Base-by-base conservation (phyloP, 92 coral and sea anemone genomes). In the Chrysogorgia sp. region DNA sequence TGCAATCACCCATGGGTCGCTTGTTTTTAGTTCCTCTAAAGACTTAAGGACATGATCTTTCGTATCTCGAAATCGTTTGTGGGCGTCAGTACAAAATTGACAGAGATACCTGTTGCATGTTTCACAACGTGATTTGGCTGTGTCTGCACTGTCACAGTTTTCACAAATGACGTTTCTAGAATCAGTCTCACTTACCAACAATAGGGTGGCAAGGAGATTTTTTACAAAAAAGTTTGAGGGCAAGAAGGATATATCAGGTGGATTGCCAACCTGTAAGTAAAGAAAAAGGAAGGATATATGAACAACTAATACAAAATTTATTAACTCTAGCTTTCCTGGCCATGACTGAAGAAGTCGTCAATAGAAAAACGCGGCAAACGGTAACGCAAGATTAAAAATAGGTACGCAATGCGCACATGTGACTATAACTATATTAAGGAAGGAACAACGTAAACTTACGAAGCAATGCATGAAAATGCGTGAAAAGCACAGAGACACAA, bases 201-300 rank as follows among this genome's bases (percentile, higher is more conserved):
- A 59, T 17, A 79, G 65, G 10, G 82, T 63, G 33, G 83, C 76
- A 49, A 86, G 70, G 45, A 83, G 64, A 68, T 84, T 90, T 71
- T 83, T 90, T 61, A 82, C 79, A 84, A 89, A 90, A 81, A 86
- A 86, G 71, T 90, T 90, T 32, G 87, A 67, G 25, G 85, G 87
- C 43, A 90, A 85, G 31, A 52, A 33, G 34, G 23, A 84, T 89
- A 77, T 76, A 75, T 45, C 85, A 81, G 60, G 69, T 50, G 59
- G 32, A 19, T 45, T 81, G 24, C 89, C 82, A 34, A 34, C 22
- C 49, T 58, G 53, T 47, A 47, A 47, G n/a, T n/a, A n/a, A n/a
- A n/a, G n/a, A 47, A 47, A 47, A 6, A 47, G 2, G 7, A 47
- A 47, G 15, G n/a, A 47, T 47, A 7, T 7, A 2, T 47, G 15